phyloP scores from a whole-genome alignment of 2,888 invertebrate species.

The Coenonympha glycerion region DNA sequence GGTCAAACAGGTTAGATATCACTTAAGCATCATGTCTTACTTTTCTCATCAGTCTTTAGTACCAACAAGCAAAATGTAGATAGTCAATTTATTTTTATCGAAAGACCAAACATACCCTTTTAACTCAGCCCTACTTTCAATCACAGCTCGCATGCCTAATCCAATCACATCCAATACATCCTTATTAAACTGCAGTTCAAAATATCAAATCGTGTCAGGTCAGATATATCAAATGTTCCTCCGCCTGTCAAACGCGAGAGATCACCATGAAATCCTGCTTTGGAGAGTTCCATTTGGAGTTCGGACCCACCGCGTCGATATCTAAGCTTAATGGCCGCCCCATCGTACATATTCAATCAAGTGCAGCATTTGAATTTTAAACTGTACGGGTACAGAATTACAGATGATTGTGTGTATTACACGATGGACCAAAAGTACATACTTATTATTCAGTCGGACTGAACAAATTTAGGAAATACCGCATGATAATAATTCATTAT shows the following conservation, averaged over 20 bases:
- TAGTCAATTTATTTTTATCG: too few species aligned
- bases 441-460: too few species aligned
- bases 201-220: constrained; percentile 7
- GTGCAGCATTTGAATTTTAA: background rate
- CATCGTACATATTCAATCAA: constrained; percentile 1
- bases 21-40: too few species aligned
- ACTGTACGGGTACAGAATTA: background rate
- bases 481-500: too few species aligned
- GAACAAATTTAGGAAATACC: too few species aligned
- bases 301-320: constrained; percentile 22
- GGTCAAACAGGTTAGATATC: too few species aligned
- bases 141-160: constrained; percentile 26
- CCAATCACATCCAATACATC: constrained; percentile 25
- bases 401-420: too few species aligned
- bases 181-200: constrained; percentile 19
- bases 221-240: constrained; percentile 3
- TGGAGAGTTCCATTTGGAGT: too few species aligned
- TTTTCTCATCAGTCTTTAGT: too few species aligned
- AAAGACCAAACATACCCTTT: too few species aligned
- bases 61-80: too few species aligned
- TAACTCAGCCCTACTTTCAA: constrained; percentile 11
- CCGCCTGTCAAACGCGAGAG: constrained; percentile 15
- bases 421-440: too few species aligned
- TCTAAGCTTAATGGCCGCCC: constrained; percentile 8
- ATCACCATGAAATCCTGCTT: constrained; percentile 22